phyloP scores from a whole-genome alignment of 2,113 vertebrate genomes.

The Hydrolagus affinis region DNA sequence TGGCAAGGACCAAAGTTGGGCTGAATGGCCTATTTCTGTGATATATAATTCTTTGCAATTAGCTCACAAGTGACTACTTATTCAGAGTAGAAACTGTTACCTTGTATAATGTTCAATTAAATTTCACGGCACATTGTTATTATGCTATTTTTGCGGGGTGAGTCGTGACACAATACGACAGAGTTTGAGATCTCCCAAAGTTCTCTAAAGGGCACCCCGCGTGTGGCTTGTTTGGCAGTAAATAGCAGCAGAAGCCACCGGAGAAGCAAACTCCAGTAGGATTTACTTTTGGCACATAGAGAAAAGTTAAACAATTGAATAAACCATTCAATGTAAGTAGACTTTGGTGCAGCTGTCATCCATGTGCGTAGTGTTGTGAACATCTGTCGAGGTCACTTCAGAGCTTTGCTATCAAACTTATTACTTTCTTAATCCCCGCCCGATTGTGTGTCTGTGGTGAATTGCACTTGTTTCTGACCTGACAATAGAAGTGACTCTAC shows the following conservation, averaged over 20 bases:
- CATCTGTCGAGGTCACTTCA: not conserved
- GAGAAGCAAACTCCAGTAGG: constrained; percentile 14
- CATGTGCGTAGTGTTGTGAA: not conserved
- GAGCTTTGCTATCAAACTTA: not conserved
- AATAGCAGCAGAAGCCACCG: not conserved
- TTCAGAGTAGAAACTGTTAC: not conserved
- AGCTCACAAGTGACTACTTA: not conserved
- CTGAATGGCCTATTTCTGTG: no score
- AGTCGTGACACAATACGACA: not conserved
- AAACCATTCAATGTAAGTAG: not conserved
- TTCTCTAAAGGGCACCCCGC: not conserved
- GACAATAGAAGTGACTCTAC: not conserved
- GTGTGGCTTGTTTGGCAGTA: not conserved
- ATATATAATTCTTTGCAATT: no score
- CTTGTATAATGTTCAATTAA: not conserved
- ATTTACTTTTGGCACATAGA: not conserved
- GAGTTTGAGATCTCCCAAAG: not conserved
- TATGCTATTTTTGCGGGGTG: not conserved
- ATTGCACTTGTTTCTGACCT: constrained; percentile 17
- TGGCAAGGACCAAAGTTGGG: no score
- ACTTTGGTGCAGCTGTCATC: not conserved
- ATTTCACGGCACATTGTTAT: not conserved
- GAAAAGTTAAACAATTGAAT: not conserved
- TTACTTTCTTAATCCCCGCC: not conserved
- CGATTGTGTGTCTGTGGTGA: constrained; percentile 5